phyloP scores from a whole-genome alignment of 2,113 vertebrate species.

The Dasyurus viverrinus region DNA sequence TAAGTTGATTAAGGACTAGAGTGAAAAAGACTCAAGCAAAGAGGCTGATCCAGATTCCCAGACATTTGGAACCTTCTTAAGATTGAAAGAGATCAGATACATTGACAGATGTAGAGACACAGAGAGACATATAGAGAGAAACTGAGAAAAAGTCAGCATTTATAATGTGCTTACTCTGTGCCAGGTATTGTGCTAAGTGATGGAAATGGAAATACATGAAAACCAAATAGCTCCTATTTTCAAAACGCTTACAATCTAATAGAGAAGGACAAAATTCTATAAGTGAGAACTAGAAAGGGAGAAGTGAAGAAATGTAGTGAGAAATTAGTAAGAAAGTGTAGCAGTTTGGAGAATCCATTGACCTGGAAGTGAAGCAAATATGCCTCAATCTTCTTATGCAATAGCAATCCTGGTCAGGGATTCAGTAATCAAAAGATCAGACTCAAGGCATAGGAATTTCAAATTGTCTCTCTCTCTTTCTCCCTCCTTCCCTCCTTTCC shows the following conservation, averaged over 20 bases:
- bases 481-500: no score
- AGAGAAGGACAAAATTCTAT: neutral
- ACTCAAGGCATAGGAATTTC: neutral
- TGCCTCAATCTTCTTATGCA: neutral
- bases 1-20: neutral
- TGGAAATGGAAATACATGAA: neutral
- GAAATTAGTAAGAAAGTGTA: neutral
- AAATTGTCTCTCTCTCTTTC: no score
- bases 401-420: neutral
- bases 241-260: neutral
- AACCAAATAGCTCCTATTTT: neutral
- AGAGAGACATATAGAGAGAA: neutral
- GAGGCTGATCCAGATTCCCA: neutral
- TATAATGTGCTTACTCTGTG: neutral
- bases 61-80: neutral
- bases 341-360: neutral
- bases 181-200: neutral
- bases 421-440: neutral
- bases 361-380: neutral
- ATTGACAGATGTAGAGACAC: neutral
- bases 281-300: neutral
- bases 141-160: neutral
- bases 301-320: neutral
- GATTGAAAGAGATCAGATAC: neutral
- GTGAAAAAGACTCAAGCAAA: neutral